phyloP scores from a whole-genome alignment of 2,888 invertebrate species.

The Piscicola geometra region DNA sequence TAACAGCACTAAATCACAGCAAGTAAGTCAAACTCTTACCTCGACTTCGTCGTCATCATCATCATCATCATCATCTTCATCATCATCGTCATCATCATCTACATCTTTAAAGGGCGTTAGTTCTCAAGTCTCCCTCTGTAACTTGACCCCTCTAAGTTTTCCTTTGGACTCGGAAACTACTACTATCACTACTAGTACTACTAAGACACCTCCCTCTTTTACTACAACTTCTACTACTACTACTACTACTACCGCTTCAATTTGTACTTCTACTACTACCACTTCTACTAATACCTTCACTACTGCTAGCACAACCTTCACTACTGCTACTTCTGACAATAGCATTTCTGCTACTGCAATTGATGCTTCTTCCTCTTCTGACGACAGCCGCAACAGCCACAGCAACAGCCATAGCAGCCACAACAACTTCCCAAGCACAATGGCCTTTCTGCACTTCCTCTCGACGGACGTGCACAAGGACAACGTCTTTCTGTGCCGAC shows the following conservation, averaged over 20 bases:
- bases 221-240: neutral
- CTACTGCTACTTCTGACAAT: neutral
- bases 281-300: neutral
- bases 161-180: too few relatives aligned
- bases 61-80: neutral
- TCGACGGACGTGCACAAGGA: constrained; percentile 69
- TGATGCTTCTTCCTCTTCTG: neutral
- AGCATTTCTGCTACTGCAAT: neutral
- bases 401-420: neutral
- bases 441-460: neutral
- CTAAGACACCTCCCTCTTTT: neutral
- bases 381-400: neutral
- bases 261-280: neutral
- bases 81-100: neutral
- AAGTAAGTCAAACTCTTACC: neutral
- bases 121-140: too few relatives aligned
- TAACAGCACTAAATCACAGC: too few relatives aligned
- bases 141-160: too few relatives aligned
- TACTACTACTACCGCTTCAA: neutral
- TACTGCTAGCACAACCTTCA: neutral
- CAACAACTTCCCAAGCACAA: constrained; percentile 5
- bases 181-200: too few relatives aligned
- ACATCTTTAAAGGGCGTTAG: neutral
- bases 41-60: neutral
- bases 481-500: constrained; percentile 86